Percentiles rank a stretch among this genome's conserved stretches.
Evolutionary conservation across 2,888 invertebrate genomes (phyloP).

Genomic region (Pristionchus maxplancki): DNA sequence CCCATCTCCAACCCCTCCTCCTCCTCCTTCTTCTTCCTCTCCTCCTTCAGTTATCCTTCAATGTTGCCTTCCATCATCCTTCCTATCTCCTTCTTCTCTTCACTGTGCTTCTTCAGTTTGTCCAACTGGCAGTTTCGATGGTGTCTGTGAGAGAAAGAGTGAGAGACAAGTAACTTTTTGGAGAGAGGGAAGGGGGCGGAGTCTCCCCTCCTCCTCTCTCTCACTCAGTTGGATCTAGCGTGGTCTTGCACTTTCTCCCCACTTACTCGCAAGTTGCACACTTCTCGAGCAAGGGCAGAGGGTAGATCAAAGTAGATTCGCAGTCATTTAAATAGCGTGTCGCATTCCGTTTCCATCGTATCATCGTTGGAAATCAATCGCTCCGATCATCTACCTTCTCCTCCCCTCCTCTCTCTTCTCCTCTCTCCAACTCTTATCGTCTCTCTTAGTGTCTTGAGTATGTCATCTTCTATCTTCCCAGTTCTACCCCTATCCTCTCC

Average conservation of each 20-base stretch:
- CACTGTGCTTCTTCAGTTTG: constrained; percentile 23
- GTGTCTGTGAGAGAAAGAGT: constrained; percentile 2
- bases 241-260: constrained; percentile 22
- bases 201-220: not conserved
- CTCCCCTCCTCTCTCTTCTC: not conserved
- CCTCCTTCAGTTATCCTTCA: not conserved
- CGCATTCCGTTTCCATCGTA: not conserved
- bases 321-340: not conserved
- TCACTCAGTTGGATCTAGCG: constrained; percentile 12
- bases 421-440: not conserved
- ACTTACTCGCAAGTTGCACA: not conserved
- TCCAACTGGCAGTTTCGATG: constrained; percentile 31
- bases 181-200: not conserved
- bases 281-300: not conserved
- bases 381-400: not conserved
- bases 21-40: not conserved
- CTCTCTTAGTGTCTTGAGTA: constrained; percentile 11
- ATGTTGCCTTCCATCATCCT: not conserved
- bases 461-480: not conserved
- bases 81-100: not conserved
- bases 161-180: not conserved
- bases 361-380: not conserved
- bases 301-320: not conserved
- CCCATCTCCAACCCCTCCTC: not conserved
- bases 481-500: not conserved